Evolutionary conservation across 2,888 invertebrate genomes (phyloP), one percentile per base, ranked within the genome.

Genomic region (Rhamnusium bicolor): DNA sequence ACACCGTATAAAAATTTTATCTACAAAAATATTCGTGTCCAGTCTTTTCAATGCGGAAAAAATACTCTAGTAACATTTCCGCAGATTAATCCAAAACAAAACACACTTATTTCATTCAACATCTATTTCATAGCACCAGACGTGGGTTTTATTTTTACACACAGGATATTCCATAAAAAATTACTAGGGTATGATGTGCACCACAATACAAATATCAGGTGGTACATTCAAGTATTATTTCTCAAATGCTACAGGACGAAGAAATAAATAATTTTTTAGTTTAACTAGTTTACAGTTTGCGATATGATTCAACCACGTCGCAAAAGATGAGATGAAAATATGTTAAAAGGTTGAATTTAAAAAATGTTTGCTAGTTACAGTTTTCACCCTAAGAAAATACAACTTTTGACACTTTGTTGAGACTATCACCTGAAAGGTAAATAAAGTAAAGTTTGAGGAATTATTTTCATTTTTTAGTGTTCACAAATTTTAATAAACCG

Each of bases 21-120:
- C 29, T 58, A 58, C 32, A 58, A 58, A 58, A 58, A 58, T 58
- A 58, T 29, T 58, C 27, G 10, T 58, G 32, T 32, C 51, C 51
- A 27, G 32, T 29, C 32, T 58, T 32, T 32, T 29, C 29, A 58
- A 16, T 16, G 16, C 16, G 5, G 32, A 32, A 58, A 58, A 58
- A 29, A 58, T 58, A 58, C 58, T 14, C 32, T 58, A 58, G 58
- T 58, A 58, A 32, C 12, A 58, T 32, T 58, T 32, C 16, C 18
- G 8, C 14, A 32, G 58, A 1, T 24, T 58, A 29, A 14, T 32
- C 58, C 32, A 27, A 10, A 24, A 24, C 24, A 24, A 4, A 4
- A 18, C 51, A 19, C 51, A 6, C 19, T 40, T 40, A 10, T 40
- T 4, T 14, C n/a, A 40, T n/a, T 40, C 40, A 40, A 40, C 40